These are phyloP conservation scores for Elegia similella DNA, from an alignment of 2,888 invertebrate species.

Conservation along the genomic window DNA sequence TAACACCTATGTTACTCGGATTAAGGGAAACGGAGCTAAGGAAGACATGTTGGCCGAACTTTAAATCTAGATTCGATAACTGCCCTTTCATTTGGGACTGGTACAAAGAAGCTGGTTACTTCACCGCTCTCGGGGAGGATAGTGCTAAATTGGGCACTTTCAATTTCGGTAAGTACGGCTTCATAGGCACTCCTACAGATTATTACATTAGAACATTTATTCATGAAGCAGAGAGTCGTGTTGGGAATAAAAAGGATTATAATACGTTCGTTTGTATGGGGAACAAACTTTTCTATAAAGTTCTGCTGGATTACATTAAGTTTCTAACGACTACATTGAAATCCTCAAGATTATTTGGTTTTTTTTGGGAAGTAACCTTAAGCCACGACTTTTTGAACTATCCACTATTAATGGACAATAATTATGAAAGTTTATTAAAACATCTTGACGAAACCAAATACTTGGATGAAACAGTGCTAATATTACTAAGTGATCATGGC, in stretches of 20 bases:
- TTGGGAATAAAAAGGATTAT: slow-evolving; percentile 84
- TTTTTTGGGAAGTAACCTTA: slow-evolving; percentile 92
- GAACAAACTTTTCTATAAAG: slow-evolving; percentile 84
- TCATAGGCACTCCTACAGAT: slow-evolving; percentile 90
- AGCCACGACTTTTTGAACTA: slow-evolving; percentile 93
- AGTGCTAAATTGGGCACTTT: slow-evolving; percentile 89
- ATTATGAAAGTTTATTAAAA: slow-evolving; percentile 82
- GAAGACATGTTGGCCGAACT: slow-evolving; percentile 83
- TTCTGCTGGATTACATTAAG: slow-evolving; percentile 86
- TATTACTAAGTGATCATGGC: slow-evolving; percentile 95
- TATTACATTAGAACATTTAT: slow-evolving; percentile 91
- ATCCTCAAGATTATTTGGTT: slow-evolving; percentile 86
- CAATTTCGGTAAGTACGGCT: slow-evolving; percentile 89
- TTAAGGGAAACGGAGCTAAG: slow-evolving; percentile 84
- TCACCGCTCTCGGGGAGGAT: slow-evolving; percentile 92
- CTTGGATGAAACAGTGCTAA: slow-evolving; percentile 85
- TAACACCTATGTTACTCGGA: slow-evolving; percentile 91
- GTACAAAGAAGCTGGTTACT: slow-evolving; percentile 86
- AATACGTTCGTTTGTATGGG: slow-evolving; percentile 88
- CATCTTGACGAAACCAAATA: slow-evolving; percentile 73
- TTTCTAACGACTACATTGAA: slow-evolving; percentile 83
- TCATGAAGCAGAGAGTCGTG: slow-evolving; percentile 84
- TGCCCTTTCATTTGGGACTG: slow-evolving; percentile 94
- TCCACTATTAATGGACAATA: slow-evolving; percentile 87
- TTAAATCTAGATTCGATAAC: slow-evolving; percentile 84